phyloP scores from a whole-genome alignment of 2,113 vertebrate genomes.

The Orthonyx spaldingii region DNA sequence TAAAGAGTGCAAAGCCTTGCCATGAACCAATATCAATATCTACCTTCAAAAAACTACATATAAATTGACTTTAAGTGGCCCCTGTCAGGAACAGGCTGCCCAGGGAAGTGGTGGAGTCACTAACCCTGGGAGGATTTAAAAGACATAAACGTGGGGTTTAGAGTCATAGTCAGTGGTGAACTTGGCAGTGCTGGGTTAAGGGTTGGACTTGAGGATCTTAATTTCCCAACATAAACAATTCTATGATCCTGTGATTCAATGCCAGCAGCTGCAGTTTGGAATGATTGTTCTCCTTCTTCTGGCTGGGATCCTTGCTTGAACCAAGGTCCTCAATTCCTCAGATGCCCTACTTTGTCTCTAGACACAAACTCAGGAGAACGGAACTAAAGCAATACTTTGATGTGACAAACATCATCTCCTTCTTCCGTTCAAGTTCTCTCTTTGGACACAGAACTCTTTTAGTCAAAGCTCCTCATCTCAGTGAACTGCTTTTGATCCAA shows the following conservation, averaged over 20 bases:
- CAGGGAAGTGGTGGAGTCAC: background rate
- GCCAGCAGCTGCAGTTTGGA: background rate
- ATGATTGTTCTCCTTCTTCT: background rate
- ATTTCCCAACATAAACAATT: background rate
- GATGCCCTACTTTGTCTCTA: background rate
- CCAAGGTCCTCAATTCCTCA: background rate
- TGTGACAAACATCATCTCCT: background rate
- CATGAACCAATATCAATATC: background rate
- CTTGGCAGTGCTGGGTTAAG: background rate
- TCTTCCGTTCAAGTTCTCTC: background rate
- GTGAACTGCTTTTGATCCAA: background rate
- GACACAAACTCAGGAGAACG: background rate
- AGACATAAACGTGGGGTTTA: fast-evolving
- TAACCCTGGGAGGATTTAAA: background rate
- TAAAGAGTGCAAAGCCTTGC: background rate
- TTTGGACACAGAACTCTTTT: background rate
- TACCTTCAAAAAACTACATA: background rate
- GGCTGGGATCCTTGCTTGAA: background rate
- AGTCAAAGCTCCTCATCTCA: background rate
- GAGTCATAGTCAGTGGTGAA: too few relatives aligned
- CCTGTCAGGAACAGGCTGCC: background rate
- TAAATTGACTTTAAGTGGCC: background rate
- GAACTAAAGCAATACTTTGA: background rate
- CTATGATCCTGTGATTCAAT: too few relatives aligned
- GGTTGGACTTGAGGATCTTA: background rate